Evolutionary conservation across 2,113 vertebrate genomes (phyloP).

Genomic region (Ceyx melanurus): DNA sequence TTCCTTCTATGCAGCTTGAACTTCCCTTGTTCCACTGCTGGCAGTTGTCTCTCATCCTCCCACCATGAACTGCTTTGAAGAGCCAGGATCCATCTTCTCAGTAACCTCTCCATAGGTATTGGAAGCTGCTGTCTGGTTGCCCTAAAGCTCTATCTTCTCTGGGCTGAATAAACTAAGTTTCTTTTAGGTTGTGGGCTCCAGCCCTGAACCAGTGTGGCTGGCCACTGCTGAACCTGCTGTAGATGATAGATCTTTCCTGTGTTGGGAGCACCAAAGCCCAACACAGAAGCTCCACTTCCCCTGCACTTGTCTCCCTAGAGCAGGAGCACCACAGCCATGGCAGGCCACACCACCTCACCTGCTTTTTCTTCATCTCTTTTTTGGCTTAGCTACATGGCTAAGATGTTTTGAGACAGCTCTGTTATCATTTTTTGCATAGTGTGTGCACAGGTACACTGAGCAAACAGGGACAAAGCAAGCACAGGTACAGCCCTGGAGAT

Average conservation of each 20-base stretch:
- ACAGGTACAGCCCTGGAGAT: not conserved
- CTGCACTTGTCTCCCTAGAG: not conserved
- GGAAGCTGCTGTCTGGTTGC: not conserved
- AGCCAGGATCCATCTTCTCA: not conserved
- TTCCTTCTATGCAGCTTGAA: not conserved
- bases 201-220: fast-evolving
- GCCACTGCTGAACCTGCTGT: not conserved
- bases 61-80: not conserved
- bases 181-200: fast-evolving
- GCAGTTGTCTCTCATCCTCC: not conserved
- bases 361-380: not conserved
- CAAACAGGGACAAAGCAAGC: not conserved
- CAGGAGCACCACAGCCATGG: not conserved
- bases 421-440: not conserved
- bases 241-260: not conserved
- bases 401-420: not conserved
- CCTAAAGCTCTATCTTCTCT: not conserved
- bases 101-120: not conserved
- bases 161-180: not conserved
- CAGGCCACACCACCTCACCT: not conserved
- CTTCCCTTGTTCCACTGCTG: not conserved
- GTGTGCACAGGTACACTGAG: not conserved
- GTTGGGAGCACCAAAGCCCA: not conserved
- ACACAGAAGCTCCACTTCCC: not conserved
- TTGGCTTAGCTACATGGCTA: not conserved